A percentile compares a stretch with the other conserved stretches of the same genome.
Conservation (phyloP, 2,888 invertebrate species). For the Lithophane ornitopus region DNA sequence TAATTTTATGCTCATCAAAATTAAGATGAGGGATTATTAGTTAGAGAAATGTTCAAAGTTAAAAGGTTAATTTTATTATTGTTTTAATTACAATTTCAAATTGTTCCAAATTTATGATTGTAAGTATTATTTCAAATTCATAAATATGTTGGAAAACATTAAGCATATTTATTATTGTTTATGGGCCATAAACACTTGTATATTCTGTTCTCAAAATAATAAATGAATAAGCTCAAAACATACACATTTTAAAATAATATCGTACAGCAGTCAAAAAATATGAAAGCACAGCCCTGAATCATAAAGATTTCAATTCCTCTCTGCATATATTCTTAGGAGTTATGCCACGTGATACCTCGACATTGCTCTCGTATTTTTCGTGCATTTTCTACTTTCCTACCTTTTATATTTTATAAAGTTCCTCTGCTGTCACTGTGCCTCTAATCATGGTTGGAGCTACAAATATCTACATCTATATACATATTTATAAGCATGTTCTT, state of each 20-base stretch:
- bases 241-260: constrained; percentile 6
- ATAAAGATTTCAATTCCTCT: constrained; percentile 56
- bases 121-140: background rate
- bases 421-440: constrained; percentile 24
- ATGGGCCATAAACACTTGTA: background rate
- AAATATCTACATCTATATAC: constrained; percentile 28
- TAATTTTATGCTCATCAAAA: constrained; percentile 44
- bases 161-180: background rate
- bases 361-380: constrained; percentile 43
- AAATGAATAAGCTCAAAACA: background rate
- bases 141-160: constrained; percentile 2
- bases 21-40: constrained; percentile 10
- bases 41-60: constrained; percentile 35
- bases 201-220: constrained; percentile 1
- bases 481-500: constrained; percentile 15
- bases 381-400: constrained; percentile 27
- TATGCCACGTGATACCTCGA: constrained; percentile 43
- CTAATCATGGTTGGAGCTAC: constrained; percentile 41
- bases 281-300: constrained; percentile 5
- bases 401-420: constrained; percentile 38
- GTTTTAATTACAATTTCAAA: constrained; percentile 21
- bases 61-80: constrained; percentile 35
- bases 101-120: background rate
- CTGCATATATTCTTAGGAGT: constrained; percentile 39
- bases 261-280: constrained; percentile 6